Evolutionary conservation across 2,113 vertebrate genomes (phyloP), one percentile per base, ranked within the genome.

Genomic region (Phylloscopus trochiloides): DNA sequence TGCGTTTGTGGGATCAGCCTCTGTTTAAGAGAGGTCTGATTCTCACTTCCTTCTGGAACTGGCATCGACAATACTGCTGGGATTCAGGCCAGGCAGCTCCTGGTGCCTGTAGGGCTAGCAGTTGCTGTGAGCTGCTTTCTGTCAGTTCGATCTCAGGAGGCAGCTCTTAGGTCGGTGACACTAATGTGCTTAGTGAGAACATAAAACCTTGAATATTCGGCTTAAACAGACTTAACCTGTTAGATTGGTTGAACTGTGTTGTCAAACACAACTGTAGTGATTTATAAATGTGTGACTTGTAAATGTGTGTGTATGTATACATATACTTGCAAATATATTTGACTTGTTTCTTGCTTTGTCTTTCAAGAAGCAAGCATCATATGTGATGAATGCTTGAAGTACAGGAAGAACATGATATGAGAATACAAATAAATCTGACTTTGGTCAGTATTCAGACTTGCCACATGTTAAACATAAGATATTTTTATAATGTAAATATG

Each of bases 41-140:
- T 61, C 48, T 78, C 34, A 3, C 1, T 5, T 78, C 43, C 51
- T 90, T 40, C 28, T 57, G 51, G 28, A 0, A 1, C 45, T 81
- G 54, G n/a, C 55, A 10, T 0, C 0, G 0, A 16, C 0, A 1
- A 1, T 29, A 11, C 32, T 86, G 66, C 83, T 5, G 7, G 21
- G n/a, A 22, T 73, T 83, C 55, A 81, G 57, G 29, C 55, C 68
- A 18, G 61, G 70, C 48, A 82, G 36, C n/a, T 82, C 19, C 57
- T 88, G 71, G 57, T 71, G n/a, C 66, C 61, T 45, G 57, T 6
- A 59, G 34, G 36, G 42, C 48, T 51, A 8, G 65, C 62, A 43
- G 52, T 47, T 0, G 0, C 32, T 79, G 26, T 0, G 2, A 79
- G 54, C 15, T 92, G 82, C 62, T 72, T 66, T 51, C 52, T 75